Percentiles rank a stretch among this genome's conserved stretches.
These are phyloP conservation scores for Sarcophaga variegata DNA, from an alignment of 2,888 invertebrate genomes.

Conservation along the genomic window DNA sequence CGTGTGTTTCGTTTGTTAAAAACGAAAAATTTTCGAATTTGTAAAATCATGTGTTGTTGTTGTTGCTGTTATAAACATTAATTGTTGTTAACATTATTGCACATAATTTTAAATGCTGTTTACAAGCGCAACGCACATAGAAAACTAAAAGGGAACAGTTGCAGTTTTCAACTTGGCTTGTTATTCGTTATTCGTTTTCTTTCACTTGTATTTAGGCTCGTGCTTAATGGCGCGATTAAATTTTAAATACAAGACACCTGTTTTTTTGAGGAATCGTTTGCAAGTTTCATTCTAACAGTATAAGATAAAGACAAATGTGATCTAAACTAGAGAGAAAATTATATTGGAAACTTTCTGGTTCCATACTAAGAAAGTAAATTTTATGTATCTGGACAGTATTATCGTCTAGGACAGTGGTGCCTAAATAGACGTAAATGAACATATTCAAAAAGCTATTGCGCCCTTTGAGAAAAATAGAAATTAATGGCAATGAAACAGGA, in stretches of 20 bases:
- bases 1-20: conserved; percentile 50
- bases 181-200: not conserved
- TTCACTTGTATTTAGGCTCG: conserved; percentile 52
- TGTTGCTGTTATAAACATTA: conserved; percentile 33
- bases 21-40: conserved; percentile 30
- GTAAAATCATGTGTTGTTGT: not conserved
- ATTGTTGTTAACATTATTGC: conserved; percentile 41
- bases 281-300: too few species aligned
- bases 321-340: too few species aligned
- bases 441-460: too few species aligned
- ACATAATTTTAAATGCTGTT: conserved; percentile 26
- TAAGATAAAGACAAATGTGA: too few species aligned
- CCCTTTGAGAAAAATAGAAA: too few species aligned
- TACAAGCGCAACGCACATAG: not conserved
- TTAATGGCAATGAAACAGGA: too few species aligned
- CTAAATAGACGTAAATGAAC: too few species aligned
- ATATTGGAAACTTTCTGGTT: too few species aligned
- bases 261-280: not conserved
- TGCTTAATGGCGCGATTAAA: conserved; percentile 61
- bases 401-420: too few species aligned
- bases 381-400: too few species aligned
- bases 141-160: conserved; percentile 6
- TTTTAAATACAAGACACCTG: conserved; percentile 48
- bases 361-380: too few species aligned
- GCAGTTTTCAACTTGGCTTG: conserved; percentile 16